Evolutionary conservation across 2,888 invertebrate genomes (phyloP).

Genomic region (Acanthococcus lagerstroemiae): DNA sequence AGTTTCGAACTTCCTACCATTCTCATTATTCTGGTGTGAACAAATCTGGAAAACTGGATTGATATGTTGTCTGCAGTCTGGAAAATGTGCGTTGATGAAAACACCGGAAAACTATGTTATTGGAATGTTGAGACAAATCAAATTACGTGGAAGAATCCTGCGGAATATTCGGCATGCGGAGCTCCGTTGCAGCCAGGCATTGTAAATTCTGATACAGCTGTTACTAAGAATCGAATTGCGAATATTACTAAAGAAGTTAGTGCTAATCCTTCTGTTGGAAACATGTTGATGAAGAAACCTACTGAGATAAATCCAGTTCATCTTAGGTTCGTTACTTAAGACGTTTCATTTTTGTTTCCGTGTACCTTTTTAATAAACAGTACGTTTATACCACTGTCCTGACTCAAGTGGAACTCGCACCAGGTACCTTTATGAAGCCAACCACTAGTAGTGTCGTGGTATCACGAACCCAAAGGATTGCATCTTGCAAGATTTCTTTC

Average conservation of each 20-base stretch:
- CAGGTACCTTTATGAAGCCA: not conserved
- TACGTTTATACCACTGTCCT: too few species aligned
- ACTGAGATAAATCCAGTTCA: not conserved
- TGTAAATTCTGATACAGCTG: too few species aligned
- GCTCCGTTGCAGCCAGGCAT: not conserved
- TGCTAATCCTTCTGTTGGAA: too few species aligned
- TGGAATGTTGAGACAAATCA: slow-evolving; percentile 55
- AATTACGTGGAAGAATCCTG: slow-evolving; percentile 55
- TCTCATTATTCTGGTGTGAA: too few species aligned
- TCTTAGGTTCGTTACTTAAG: too few species aligned
- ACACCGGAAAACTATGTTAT: slow-evolving; percentile 53
- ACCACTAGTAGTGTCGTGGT: not conserved
- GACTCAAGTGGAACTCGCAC: too few species aligned
- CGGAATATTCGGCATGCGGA: slow-evolving; percentile 42
- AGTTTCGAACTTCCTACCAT: too few species aligned
- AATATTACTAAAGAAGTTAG: not conserved
- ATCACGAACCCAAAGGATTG: not conserved
- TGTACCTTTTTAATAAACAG: too few species aligned
- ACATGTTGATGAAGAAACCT: not conserved
- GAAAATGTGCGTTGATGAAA: slow-evolving; percentile 55
- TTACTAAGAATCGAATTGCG: not conserved
- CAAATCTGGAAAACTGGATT: too few species aligned
- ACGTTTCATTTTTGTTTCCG: too few species aligned
- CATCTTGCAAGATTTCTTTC: not conserved
- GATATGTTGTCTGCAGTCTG: slow-evolving; percentile 48